These are phyloP conservation scores for Rhombomys opimus DNA, from an alignment of 2,113 vertebrate species.

Conservation along the genomic window DNA sequence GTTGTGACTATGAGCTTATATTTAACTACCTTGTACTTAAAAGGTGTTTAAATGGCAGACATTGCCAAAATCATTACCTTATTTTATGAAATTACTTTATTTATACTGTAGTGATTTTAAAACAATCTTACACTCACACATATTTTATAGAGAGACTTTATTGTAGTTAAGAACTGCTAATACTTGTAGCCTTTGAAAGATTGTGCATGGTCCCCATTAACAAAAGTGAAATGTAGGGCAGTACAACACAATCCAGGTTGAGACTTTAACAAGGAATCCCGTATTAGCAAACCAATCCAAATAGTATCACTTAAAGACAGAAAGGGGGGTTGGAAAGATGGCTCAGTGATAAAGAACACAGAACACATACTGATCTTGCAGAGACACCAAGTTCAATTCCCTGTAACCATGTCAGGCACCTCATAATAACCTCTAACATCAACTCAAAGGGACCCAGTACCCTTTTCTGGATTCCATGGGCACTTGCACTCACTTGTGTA, in stretches of 20 bases:
- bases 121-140: not conserved
- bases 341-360: not conserved
- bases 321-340: not conserved
- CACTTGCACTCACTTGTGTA: not conserved
- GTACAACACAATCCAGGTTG: not conserved
- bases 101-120: conserved; percentile 26
- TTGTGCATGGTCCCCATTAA: not conserved
- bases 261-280: not conserved
- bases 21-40: not conserved
- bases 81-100: not conserved
- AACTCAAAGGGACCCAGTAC: too few relatives aligned
- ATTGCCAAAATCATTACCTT: not conserved
- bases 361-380: not conserved
- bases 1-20: not conserved
- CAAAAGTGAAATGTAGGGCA: not conserved
- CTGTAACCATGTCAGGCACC: not conserved
- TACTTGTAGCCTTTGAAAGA: not conserved
- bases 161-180: not conserved
- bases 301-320: not conserved
- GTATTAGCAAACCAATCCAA: not conserved
- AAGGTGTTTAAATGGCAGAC: not conserved
- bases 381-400: not conserved
- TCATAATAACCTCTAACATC: too few relatives aligned
- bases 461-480: not conserved
- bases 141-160: not conserved